Evolutionary conservation across 2,797 vertebrate genomes (phyloP).

Genomic region (Phyllotis vaccarum): DNA sequence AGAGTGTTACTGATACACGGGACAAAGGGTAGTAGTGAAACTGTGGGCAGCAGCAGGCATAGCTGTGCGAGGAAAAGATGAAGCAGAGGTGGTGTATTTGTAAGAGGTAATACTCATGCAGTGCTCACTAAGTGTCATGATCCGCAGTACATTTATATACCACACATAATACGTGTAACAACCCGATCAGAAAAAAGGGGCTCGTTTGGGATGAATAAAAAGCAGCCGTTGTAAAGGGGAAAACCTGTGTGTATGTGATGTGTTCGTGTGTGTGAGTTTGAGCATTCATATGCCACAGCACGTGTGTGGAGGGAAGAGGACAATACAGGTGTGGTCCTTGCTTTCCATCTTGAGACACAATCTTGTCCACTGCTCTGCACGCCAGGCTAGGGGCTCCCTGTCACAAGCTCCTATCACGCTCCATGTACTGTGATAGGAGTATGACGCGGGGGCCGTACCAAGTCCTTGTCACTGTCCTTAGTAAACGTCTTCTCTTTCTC

Average conservation of each 20-base stretch:
- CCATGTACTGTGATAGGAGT: fast-evolving
- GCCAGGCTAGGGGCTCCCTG: not conserved
- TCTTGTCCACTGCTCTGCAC: not conserved
- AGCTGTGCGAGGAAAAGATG: not conserved
- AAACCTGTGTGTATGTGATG: not conserved
- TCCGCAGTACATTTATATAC: fast-evolving
- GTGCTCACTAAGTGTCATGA: fast-evolving
- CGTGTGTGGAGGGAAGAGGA: not conserved
- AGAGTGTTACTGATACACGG: too few relatives aligned
- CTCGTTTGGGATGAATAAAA: not conserved
- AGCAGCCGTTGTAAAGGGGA: not conserved
- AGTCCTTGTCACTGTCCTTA: constrained; percentile 95
- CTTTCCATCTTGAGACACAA: not conserved
- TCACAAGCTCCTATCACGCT: fast-evolving
- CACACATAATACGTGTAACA: not conserved
- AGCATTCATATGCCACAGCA: not conserved
- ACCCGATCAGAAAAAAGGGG: not conserved
- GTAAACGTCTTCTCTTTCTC: constrained; percentile 97
- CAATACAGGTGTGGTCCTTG: not conserved
- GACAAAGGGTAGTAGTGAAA: not conserved
- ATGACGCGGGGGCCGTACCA: constrained; percentile 89
- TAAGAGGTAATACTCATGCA: fast-evolving
- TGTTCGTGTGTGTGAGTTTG: not conserved
- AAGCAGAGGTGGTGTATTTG: fast-evolving
- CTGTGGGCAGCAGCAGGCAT: not conserved